These are phyloP conservation scores for Apteryx mantelli DNA, from an alignment of 2,113 vertebrate species.

Conservation along the genomic window DNA sequence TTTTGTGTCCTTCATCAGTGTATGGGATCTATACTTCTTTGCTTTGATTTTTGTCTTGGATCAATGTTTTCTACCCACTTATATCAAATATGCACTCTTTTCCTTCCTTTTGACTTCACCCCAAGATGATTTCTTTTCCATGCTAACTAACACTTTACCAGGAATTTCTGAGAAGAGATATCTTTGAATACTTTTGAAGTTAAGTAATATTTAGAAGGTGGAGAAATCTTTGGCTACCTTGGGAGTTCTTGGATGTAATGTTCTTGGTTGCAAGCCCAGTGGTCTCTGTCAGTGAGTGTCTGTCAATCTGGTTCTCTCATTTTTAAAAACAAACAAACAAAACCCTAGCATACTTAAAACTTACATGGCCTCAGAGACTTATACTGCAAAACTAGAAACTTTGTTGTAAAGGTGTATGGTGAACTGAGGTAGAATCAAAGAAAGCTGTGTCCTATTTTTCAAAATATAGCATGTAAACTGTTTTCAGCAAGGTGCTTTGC, in stretches of 20 bases:
- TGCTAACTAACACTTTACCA: neutral
- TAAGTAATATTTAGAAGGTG: neutral
- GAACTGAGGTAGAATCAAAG: neutral
- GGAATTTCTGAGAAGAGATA: neutral
- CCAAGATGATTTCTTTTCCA: neutral
- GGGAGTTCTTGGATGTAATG: neutral
- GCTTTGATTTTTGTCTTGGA: neutral
- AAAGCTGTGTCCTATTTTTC: neutral
- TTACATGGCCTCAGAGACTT: neutral
- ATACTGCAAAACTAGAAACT: neutral
- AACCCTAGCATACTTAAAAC: neutral
- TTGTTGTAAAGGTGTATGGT: neutral
- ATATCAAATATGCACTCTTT: neutral
- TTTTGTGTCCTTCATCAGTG: neutral
- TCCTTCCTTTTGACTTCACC: neutral
- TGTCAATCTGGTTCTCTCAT: neutral
- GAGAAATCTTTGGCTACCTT: neutral
- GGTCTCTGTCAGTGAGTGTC: neutral
- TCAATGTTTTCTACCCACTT: neutral
- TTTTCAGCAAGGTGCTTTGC: neutral
- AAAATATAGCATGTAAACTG: neutral
- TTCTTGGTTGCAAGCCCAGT: neutral
- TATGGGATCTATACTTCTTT: no score
- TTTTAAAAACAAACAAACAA: no score
- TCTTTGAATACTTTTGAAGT: neutral